Evolutionary conservation across 2,888 invertebrate species (phyloP), one percentile per base, ranked within the genome.

Genomic region (Lochmaea crataegi): DNA sequence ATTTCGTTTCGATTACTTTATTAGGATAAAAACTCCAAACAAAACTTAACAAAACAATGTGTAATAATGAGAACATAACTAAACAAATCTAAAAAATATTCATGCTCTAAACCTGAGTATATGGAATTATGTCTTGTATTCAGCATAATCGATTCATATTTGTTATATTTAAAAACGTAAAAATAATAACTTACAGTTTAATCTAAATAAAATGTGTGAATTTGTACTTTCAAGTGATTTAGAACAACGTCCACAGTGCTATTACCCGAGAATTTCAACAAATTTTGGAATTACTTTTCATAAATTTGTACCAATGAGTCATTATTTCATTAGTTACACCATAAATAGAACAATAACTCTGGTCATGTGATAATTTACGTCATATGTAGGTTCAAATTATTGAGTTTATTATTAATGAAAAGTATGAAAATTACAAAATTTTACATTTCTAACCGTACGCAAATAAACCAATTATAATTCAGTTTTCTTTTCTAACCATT

Each of bases 71-170:
- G 76, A 67, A 68, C 66, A 72, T 71, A 76, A 72, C 76, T 75
- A 79, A 81, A 79, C 80, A 82, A 81, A 82, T 80, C 80, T 77
- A 79, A 78, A 79, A 78, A 77, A 78, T 72, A 63, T 71, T 51
- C n/a, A 71, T 74, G 66, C 64, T 53, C 65, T 70, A 41, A 42
- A 68, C 70, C 70, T 65, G 70, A 65, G 70, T 64, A 26, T 45
- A 70, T 65, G 70, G 64, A 69, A 69, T 64, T 53, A 16, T 51
- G 32, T 26, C 18, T 51, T 32, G 26, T 18, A n/a, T 51, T 14
- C n/a, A 26, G 22, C 38, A 60, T 32, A 12, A 9, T 60, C 32
- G 1, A 38, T 38, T 1, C 9, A 38, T 32, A 14, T 64, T 64
- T 48, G 16, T n/a, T 42, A 16, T 7, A 9, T 42, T 32, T n/a